Evolutionary conservation across 2,888 invertebrate genomes (phyloP).

Genomic region (Pandemis heparana): DNA sequence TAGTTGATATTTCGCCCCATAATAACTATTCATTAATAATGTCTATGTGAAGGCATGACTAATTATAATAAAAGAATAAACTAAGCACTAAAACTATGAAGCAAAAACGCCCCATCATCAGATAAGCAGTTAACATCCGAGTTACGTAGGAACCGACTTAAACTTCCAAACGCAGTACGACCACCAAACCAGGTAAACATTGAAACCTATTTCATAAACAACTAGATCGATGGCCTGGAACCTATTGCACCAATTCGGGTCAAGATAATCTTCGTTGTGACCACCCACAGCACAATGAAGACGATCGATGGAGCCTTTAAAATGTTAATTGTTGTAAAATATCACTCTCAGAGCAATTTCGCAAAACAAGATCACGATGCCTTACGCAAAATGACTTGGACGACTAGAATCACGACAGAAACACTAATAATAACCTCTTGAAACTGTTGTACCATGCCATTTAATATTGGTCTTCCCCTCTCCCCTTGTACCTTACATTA

Average conservation of each 20-base stretch:
- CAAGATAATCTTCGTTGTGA: constrained; percentile 36
- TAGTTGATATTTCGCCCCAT: too few relatives aligned
- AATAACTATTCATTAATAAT: too few relatives aligned
- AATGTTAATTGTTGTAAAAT: constrained; percentile 52
- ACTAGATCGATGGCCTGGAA: constrained; percentile 20
- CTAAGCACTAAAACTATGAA: too few relatives aligned
- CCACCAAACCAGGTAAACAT: constrained; percentile 7
- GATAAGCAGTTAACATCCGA: background rate
- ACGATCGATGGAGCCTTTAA: constrained; percentile 46
- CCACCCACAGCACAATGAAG: constrained; percentile 42
- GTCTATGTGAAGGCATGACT: too few relatives aligned
- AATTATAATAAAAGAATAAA: too few relatives aligned
- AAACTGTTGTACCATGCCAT: constrained; percentile 50
- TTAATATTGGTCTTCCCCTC: constrained; percentile 33
- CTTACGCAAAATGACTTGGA: constrained; percentile 49
- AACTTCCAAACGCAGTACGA: background rate
- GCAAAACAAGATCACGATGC: constrained; percentile 58
- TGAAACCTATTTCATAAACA: constrained; percentile 3
- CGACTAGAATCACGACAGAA: constrained; percentile 60
- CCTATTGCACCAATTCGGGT: constrained; percentile 32
- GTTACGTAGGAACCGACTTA: background rate
- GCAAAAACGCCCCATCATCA: too few relatives aligned
- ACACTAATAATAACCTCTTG: constrained; percentile 54
- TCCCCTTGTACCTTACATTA: background rate
- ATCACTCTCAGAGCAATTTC: constrained; percentile 54